Conservation (phyloP, 2,888 invertebrate species). For the Andricus quercusramuli region DNA sequence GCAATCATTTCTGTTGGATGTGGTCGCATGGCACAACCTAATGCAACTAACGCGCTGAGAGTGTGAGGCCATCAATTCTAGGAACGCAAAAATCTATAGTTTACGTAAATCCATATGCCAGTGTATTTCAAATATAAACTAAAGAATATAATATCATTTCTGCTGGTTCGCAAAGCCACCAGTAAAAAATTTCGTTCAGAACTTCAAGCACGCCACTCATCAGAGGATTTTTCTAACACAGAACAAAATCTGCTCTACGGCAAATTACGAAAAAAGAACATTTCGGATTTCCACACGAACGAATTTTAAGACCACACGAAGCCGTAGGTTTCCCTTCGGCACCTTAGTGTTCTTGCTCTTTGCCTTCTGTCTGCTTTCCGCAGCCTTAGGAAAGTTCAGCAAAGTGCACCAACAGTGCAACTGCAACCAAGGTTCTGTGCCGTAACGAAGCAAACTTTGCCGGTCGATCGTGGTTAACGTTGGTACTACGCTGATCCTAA, state of each 20-base stretch:
- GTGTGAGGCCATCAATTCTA: too few relatives aligned
- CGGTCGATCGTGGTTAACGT: conserved; percentile 47
- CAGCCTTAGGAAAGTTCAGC: conserved; percentile 46
- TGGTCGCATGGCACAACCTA: too few relatives aligned
- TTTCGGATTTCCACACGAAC: neutral
- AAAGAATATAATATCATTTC: too few relatives aligned
- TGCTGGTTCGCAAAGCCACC: too few relatives aligned
- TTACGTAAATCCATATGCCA: too few relatives aligned
- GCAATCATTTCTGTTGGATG: too few relatives aligned
- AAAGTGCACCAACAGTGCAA: conserved; percentile 34
- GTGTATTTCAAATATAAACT: too few relatives aligned
- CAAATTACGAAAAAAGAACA: neutral
- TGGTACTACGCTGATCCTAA: conserved; percentile 39
- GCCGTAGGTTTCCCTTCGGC: conserved; percentile 29
- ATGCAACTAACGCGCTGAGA: too few relatives aligned
- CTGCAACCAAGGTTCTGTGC: conserved; percentile 15
- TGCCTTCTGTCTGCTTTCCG: conserved; percentile 13
- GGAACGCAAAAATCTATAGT: too few relatives aligned
- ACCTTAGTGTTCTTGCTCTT: conserved; percentile 41
- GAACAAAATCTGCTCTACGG: neutral
- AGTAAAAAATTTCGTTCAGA: too few relatives aligned
- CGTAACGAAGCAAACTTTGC: conserved; percentile 51
- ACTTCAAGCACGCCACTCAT: too few relatives aligned
- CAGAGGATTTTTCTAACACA: too few relatives aligned
- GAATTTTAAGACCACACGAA: neutral